Evolutionary conservation across 1,140 invertebrate species (phyloP).

Genomic region (Micrasema minimum): DNA sequence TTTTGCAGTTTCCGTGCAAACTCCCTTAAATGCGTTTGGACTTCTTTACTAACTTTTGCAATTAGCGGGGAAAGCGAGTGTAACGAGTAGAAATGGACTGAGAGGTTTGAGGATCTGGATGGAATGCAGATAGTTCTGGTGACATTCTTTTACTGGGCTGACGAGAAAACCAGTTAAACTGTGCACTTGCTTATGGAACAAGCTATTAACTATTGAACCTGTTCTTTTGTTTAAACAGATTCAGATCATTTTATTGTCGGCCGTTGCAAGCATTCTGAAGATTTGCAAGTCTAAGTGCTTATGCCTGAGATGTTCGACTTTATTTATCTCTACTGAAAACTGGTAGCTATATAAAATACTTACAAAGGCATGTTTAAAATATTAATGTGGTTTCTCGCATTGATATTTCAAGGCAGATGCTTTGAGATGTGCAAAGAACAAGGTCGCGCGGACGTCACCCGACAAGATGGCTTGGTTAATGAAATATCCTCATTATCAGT

Average conservation of each 20-base stretch:
- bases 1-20: not conserved
- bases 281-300: not conserved
- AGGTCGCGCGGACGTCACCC: not conserved
- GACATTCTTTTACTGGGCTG: conserved; percentile 8
- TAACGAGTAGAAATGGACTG: not conserved
- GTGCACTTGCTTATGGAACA: conserved; percentile 20
- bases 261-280: not conserved
- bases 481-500: not conserved
- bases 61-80: not conserved
- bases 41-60: not conserved
- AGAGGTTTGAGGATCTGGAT: not conserved
- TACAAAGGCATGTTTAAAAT: not conserved
- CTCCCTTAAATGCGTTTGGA: conserved; percentile 4
- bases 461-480: not conserved
- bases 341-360: not conserved
- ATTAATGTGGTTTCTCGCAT: not conserved
- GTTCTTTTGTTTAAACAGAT: conserved; percentile 29
- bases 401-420: not conserved
- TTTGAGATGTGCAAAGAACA: too few relatives aligned
- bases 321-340: too few relatives aligned
- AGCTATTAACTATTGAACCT: conserved; percentile 23
- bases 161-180: conserved; percentile 24
- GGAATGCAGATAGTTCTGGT: conserved; percentile 7
- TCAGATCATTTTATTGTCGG: conserved; percentile 4
- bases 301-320: too few relatives aligned